Percentiles rank a stretch among this genome's conserved stretches.
These are phyloP conservation scores for Sylvia borin DNA, from an alignment of 2,797 vertebrate species.

Conservation along the genomic window DNA sequence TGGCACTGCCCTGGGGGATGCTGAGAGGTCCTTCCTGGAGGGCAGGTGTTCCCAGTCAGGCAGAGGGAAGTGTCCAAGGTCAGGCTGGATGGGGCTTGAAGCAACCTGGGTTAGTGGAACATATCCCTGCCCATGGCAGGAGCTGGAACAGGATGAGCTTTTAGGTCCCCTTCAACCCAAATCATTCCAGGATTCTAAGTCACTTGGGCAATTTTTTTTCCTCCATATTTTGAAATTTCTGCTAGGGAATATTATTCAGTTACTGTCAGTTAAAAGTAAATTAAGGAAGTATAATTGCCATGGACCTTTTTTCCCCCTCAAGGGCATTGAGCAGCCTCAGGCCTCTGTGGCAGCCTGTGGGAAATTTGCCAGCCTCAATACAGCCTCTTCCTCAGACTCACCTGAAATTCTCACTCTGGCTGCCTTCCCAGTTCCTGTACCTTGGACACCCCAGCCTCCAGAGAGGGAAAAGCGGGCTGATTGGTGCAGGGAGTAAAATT, in stretches of 20 bases:
- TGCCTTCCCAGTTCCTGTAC: not conserved
- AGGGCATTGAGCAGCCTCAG: not conserved
- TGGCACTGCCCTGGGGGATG: fast-evolving
- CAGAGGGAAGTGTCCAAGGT: not conserved
- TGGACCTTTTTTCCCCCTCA: fast-evolving
- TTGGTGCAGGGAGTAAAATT: not conserved
- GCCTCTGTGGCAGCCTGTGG: not conserved
- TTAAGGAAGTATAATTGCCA: not conserved
- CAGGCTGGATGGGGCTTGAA: not conserved
- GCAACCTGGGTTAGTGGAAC: not conserved
- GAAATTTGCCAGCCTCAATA: not conserved
- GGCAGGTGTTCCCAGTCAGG: not conserved
- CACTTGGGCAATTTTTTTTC: not conserved
- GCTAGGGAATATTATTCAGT: not conserved
- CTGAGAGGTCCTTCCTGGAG: not conserved
- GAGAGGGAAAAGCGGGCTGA: not conserved
- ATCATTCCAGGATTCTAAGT: not conserved
- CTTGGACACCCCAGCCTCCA: not conserved
- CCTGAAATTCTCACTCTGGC: not conserved
- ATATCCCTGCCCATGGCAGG: not conserved
- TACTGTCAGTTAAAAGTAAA: not conserved
- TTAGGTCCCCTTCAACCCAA: not conserved
- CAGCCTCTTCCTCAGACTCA: not conserved
- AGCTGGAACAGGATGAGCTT: fast-evolving
- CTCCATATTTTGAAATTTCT: not conserved